Evolutionary conservation across 2,113 vertebrate genomes (phyloP).

Genomic region (Pangasianodon gigas): DNA sequence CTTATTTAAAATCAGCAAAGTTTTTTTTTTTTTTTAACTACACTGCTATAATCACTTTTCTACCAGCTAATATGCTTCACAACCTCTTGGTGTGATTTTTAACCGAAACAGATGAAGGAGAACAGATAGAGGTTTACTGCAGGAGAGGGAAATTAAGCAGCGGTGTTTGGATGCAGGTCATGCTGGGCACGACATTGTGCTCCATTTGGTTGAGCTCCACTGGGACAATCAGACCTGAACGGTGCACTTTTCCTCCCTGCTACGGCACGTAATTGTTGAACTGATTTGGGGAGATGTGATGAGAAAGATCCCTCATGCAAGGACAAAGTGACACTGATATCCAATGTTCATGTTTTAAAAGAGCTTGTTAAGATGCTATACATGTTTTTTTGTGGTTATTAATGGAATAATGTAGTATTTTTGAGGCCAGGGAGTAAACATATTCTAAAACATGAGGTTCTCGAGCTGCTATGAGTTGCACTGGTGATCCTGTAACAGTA

Average conservation of each 20-base stretch:
- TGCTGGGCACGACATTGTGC: background rate
- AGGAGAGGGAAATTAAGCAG: background rate
- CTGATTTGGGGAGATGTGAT: background rate
- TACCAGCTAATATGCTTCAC: constrained; percentile 3
- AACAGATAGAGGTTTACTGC: background rate
- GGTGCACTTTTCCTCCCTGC: background rate
- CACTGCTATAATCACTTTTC: background rate
- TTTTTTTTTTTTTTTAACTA: background rate
- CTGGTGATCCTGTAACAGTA: background rate
- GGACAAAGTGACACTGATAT: background rate
- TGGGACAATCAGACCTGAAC: background rate
- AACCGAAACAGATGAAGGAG: background rate
- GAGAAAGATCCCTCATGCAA: background rate
- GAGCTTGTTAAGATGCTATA: background rate
- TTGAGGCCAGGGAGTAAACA: background rate
- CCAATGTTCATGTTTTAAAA: background rate
- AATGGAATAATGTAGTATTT: background rate
- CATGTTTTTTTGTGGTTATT: background rate
- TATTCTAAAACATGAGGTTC: background rate
- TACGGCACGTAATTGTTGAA: background rate
- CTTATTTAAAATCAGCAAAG: constrained; percentile 8
- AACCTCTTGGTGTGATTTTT: background rate
- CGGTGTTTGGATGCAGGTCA: background rate
- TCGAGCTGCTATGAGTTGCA: background rate
- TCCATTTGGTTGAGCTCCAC: background rate